phyloP scores from a whole-genome alignment of 2,797 vertebrate genomes.

The Eleutherodactylus coqui region DNA sequence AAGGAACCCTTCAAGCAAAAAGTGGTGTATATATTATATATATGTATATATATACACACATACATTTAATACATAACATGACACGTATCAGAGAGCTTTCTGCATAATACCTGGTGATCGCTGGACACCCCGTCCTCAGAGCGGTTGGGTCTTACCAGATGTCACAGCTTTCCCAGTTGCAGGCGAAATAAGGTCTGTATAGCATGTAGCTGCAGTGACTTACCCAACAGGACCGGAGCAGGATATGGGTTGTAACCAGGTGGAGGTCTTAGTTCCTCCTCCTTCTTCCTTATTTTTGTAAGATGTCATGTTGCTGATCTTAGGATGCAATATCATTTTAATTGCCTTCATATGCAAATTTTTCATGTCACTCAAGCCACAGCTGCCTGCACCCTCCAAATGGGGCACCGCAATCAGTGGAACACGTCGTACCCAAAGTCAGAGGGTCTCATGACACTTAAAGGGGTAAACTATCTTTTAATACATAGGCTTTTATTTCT shows the following conservation, averaged over 20 bases:
- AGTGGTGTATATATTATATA: too few species aligned
- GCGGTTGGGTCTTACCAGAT: not conserved
- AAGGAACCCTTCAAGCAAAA: not conserved
- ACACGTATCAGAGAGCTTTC: too few species aligned
- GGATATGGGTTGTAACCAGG: not conserved
- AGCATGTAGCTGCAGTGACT: not conserved
- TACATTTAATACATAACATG: too few species aligned
- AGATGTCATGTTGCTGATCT: not conserved
- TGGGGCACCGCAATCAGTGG: too few species aligned
- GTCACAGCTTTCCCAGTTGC: not conserved
- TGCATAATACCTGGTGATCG: not conserved
- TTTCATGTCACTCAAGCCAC: not conserved
- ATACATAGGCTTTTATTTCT: too few species aligned
- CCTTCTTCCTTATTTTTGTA: slow-evolving; percentile 11
- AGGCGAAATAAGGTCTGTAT: not conserved
- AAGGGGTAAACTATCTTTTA: too few species aligned
- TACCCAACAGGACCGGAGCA: not conserved
- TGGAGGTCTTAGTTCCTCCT: not conserved
- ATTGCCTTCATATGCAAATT: not conserved
- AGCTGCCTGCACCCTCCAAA: too few species aligned
- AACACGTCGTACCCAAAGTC: too few species aligned
- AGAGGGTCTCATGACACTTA: too few species aligned
- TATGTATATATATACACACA: too few species aligned
- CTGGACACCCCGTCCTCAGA: not conserved
- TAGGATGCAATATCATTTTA: not conserved